These are phyloP conservation scores for Candoia aspera DNA, from an alignment of 2,113 vertebrate genomes.

Conservation along the genomic window DNA sequence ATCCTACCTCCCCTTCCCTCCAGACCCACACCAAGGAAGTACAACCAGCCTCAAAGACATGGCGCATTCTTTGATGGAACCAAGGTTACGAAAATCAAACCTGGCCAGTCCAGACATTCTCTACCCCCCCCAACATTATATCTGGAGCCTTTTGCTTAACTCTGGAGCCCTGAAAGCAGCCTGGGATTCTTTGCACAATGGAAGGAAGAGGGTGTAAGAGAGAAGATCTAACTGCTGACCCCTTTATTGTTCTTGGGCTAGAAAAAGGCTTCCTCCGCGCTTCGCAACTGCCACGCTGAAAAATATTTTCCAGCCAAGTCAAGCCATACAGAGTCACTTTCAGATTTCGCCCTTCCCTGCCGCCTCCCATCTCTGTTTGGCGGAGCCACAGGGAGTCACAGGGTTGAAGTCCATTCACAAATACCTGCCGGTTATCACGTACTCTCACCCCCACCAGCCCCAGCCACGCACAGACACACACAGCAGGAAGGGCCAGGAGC, in stretches of 20 bases:
- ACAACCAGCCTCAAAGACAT: neutral
- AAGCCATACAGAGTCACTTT: conserved; percentile 61
- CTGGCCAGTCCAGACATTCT: conserved; percentile 1
- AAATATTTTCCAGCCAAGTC: conserved; percentile 68
- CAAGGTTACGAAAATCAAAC: neutral
- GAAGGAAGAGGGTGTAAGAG: conserved; percentile 88
- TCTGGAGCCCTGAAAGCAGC: conserved; percentile 57
- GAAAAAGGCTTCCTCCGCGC: conserved; percentile 81
- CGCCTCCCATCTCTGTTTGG: conserved; percentile 57
- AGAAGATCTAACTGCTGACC: conserved; percentile 80
- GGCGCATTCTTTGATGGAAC: neutral
- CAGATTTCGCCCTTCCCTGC: conserved; percentile 45
- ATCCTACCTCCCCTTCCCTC: fast-evolving
- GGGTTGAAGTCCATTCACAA: conserved; percentile 73
- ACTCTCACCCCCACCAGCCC: conserved; percentile 56
- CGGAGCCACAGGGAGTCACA: conserved; percentile 60
- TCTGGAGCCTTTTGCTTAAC: conserved; percentile 25
- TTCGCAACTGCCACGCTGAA: conserved; percentile 58
- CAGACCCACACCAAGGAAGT: conserved; percentile 18
- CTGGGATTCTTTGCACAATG: conserved; percentile 81
- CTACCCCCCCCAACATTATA: conserved; percentile 14
- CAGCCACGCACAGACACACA: neutral
- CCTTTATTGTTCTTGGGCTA: conserved; percentile 85
- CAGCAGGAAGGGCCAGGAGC: conserved; percentile 42
- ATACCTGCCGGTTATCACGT: conserved; percentile 83